Evolutionary conservation across 2,797 vertebrate genomes (phyloP).

Genomic region (Phataginus tricuspis): DNA sequence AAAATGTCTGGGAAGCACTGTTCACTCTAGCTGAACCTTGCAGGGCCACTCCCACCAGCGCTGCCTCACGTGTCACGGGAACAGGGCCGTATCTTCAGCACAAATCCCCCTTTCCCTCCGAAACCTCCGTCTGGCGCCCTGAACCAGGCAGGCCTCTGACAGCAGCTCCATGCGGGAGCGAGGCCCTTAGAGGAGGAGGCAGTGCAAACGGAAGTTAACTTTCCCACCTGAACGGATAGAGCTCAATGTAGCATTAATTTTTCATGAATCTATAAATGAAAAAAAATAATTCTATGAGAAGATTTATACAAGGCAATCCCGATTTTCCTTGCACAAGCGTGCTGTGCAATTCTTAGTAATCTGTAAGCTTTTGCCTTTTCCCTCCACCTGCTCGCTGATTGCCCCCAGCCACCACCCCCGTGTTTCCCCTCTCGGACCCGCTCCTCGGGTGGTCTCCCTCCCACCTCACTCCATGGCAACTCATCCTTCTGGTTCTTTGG

Average conservation of each 20-base stretch:
- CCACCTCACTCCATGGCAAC: background rate
- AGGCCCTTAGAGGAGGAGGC: background rate
- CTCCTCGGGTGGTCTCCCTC: background rate
- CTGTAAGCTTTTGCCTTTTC: background rate
- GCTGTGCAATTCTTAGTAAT: background rate
- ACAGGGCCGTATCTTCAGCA: background rate
- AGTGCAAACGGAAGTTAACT: background rate
- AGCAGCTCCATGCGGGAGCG: background rate
- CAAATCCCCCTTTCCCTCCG: background rate
- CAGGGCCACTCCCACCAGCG: background rate
- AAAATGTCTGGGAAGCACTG: constrained; percentile 76
- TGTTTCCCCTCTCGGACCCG: background rate
- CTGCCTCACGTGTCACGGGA: background rate
- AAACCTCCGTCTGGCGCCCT: background rate
- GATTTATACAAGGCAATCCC: background rate
- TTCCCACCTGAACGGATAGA: background rate
- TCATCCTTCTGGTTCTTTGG: background rate
- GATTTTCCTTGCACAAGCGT: background rate
- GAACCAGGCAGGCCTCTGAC: background rate
- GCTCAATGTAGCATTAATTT: background rate
- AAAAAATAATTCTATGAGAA: background rate
- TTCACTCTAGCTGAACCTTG: constrained; percentile 56
- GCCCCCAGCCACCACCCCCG: too few species aligned
- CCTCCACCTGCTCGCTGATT: background rate
- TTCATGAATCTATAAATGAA: background rate